Conservation (phyloP, 2,113 vertebrate species). For the Machaerirhynchus nigripectus region DNA sequence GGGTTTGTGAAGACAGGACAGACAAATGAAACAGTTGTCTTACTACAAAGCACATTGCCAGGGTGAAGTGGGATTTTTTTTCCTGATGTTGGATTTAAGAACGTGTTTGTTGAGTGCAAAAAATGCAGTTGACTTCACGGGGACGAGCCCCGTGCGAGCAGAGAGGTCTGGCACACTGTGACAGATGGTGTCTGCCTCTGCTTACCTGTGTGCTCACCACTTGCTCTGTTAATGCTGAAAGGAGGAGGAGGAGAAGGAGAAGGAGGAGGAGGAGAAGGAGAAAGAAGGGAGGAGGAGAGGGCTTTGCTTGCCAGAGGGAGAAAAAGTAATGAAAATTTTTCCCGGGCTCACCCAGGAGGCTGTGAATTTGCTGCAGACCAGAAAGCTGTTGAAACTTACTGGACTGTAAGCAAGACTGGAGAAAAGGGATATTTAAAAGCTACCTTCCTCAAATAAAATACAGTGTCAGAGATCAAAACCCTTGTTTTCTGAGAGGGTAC, state of each 20-base stretch:
- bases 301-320: not conserved
- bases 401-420: not conserved
- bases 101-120: not conserved
- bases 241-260: not conserved
- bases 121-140: not conserved
- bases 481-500: not conserved
- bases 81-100: not conserved
- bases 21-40: not conserved
- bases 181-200: not conserved
- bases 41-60: not conserved
- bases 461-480: not conserved
- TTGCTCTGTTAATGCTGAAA: not conserved
- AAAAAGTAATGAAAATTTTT: not conserved
- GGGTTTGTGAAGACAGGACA: not conserved
- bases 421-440: not conserved
- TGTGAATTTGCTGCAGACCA: not conserved
- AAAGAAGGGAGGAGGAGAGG: not conserved
- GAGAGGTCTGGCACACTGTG: not conserved
- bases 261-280: not conserved
- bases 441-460: not conserved
- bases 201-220: not conserved
- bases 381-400: not conserved
- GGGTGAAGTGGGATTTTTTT: not conserved
- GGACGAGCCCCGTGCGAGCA: accelerated
- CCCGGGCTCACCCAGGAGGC: not conserved